Conservation (phyloP, 2,888 invertebrate species). For the Rambutsinella grinnellia region DNA sequence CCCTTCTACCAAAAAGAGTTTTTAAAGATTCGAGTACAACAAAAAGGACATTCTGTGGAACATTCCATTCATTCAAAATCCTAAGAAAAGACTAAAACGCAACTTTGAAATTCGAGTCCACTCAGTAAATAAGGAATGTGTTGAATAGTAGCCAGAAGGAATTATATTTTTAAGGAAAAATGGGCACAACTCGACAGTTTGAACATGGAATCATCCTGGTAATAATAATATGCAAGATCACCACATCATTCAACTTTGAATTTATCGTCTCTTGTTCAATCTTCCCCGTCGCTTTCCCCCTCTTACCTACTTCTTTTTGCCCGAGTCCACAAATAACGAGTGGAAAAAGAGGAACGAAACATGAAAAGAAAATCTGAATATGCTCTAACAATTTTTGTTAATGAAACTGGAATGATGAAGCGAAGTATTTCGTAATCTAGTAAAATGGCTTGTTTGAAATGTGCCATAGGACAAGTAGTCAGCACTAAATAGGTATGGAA, state of each 20-base stretch:
- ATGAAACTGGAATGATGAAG: background rate
- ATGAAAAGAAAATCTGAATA: too few relatives aligned
- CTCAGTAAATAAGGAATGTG: too few relatives aligned
- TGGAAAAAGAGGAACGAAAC: too few relatives aligned
- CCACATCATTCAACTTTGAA: slow-evolving; percentile 49
- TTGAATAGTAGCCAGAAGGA: slow-evolving; percentile 41
- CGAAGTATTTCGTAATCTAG: background rate
- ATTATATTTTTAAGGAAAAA: slow-evolving; percentile 9
- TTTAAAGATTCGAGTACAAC: too few relatives aligned
- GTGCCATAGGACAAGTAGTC: too few relatives aligned
- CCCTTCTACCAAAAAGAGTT: too few relatives aligned
- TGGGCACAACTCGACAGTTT: background rate
- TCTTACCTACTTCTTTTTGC: slow-evolving; percentile 19
- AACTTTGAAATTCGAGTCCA: too few relatives aligned
- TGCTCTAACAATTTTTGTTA: background rate
- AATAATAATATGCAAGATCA: slow-evolving; percentile 48
- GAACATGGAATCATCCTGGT: background rate
- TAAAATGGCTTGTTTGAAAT: too few relatives aligned
- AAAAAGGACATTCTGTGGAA: too few relatives aligned
- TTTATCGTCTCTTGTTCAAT: slow-evolving; percentile 31
- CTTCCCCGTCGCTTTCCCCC: background rate
- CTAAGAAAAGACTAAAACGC: too few relatives aligned
- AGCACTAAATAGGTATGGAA: too few relatives aligned
- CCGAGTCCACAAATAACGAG: slow-evolving; percentile 25
- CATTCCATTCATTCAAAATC: too few relatives aligned